These are phyloP conservation scores for Zootoca vivipara DNA, from an alignment of 2,113 vertebrate genomes.

Conservation along the genomic window DNA sequence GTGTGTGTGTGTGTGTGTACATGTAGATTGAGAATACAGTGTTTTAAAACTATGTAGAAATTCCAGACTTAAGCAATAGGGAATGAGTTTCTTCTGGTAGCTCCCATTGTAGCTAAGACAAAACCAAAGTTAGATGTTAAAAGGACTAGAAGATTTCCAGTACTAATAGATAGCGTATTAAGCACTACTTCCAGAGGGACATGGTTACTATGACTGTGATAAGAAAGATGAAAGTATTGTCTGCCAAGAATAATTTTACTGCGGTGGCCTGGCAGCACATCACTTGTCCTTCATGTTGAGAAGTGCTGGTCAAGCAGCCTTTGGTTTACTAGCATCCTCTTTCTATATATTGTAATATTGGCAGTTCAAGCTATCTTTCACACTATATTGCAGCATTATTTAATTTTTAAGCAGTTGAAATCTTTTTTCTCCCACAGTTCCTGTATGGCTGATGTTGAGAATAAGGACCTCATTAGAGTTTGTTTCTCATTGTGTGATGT, in stretches of 20 bases:
- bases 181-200: background rate
- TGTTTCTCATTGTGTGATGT: conserved; percentile 67
- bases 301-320: background rate
- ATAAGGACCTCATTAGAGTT: conserved; percentile 72
- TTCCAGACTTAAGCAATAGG: conserved; percentile 44
- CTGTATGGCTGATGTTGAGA: conserved; percentile 69
- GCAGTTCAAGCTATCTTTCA: conserved; percentile 72
- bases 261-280: background rate
- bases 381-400: conserved; percentile 70
- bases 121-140: conserved; percentile 19
- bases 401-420: conserved; percentile 78
- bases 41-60: conserved; percentile 49
- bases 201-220: background rate
- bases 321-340: conserved; percentile 28
- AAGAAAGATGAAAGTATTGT: background rate
- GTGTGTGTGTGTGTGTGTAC: background rate
- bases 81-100: conserved; percentile 35
- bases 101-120: conserved; percentile 37
- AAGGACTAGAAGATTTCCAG: background rate
- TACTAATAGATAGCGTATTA: background rate
- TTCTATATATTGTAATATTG: conserved; percentile 30
- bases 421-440: conserved; percentile 67
- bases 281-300: background rate
- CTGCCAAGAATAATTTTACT: background rate
- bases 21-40: conserved; percentile 21